Conservation (phyloP, 2,797 vertebrate genomes). For the Hapalemur alaotrensis region DNA sequence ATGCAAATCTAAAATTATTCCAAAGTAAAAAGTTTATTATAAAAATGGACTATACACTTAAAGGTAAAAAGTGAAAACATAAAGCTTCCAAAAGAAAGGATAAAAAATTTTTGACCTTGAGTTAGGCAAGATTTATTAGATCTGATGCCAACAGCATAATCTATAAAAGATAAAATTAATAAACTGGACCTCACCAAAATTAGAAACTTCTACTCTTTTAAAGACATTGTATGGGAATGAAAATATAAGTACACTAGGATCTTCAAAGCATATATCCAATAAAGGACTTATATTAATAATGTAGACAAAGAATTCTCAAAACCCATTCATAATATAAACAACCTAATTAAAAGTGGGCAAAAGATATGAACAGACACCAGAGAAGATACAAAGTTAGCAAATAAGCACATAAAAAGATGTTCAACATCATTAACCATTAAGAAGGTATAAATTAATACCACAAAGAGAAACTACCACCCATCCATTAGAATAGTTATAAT, state of each 20-base stretch:
- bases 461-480: not conserved
- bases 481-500: not conserved
- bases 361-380: not conserved
- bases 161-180: not conserved
- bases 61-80: constrained; percentile 8
- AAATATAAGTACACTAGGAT: not conserved
- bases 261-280: not conserved
- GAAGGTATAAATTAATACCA: not conserved
- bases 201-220: not conserved
- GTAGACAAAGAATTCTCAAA: constrained; percentile 5
- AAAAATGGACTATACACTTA: constrained; percentile 24
- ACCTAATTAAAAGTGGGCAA: not conserved
- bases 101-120: not conserved
- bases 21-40: constrained; percentile 44
- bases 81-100: not conserved
- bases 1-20: constrained; percentile 35
- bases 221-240: not conserved
- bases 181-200: not conserved
- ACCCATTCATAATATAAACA: not conserved
- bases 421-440: not conserved
- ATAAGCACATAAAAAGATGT: not conserved
- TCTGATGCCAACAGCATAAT: not conserved
- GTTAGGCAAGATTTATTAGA: not conserved
- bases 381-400: not conserved
- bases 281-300: not conserved